Base-by-base conservation (phyloP, 1,140 invertebrate species). In the Drosophila miranda region DNA sequence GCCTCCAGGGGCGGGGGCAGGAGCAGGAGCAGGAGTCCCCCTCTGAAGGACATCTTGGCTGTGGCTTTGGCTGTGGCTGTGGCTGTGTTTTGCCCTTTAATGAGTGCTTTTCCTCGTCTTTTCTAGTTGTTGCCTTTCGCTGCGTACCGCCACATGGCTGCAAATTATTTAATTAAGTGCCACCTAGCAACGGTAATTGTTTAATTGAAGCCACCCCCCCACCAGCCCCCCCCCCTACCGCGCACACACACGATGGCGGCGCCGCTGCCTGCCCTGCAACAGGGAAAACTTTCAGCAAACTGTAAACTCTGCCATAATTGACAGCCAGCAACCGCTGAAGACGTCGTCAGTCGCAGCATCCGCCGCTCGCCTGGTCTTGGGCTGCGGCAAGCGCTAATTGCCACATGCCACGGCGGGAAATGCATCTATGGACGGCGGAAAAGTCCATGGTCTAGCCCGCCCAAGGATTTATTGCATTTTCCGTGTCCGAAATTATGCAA, bases 131-230 rank as follows among this genome's bases (percentile, higher is more conserved):
- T 38, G 44, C 43, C 60, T 64, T 64, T 80, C 55, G 59, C 55
- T 53, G 44, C 54, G 68, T 68, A 68, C 59, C 55, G 62, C 78
- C 73, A 53, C 78, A 76, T 59, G 78, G 72, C 50, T 82, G 74
- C 74, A 78, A 83, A 83, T 83, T 83, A 78, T 83, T 83, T 78
- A 83, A 83, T 78, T 83, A 83, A 83, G 79, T 83, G 80, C 62
- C 67, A 83, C 80, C 84, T 80, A 76, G 23, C 80, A 75, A 79
- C 57, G 71, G 59, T 84, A 84, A 84, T 84, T 84, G 72, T 84
- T 79, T 84, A 79, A 76, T 84, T 84, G 78, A 66, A 55, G 60
- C 60, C 3, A 19, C 4, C 23, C 0, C 23, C 23, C 23, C 2
- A 1, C 60, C 48, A 21, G 30, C 28, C 4, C 28, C 21, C 30